Evolutionary conservation across 2,113 vertebrate species (phyloP), one percentile per base, ranked within the genome.

Genomic region (Dolichotis patagonum): DNA sequence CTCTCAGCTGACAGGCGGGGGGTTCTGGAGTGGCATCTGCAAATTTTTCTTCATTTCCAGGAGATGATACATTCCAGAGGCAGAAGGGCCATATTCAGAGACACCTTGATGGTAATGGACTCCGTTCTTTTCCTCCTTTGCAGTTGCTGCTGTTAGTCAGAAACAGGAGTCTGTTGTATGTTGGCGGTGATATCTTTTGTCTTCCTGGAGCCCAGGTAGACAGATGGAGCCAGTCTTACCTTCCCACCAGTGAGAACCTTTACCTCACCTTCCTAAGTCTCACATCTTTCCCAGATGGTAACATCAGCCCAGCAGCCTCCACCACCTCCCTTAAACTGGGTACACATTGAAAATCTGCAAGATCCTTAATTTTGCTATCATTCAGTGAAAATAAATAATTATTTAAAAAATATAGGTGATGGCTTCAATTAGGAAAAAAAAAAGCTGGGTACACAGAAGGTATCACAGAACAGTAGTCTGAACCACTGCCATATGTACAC

Each of bases 21-120:
- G 17, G 67, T 22, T 41, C n/a, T 26, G 92, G 49, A 46, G 20
- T 49, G 3, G 19, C 8, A 63, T 35, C 41, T 85, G 32, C 63
- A 85, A 88, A 49, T 62, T 54, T 41, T 62, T 73, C 87, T 95
- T 88, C 86, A 88, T 43, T 95, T 85, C 81, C 3, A 91, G 41
- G 10, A 88, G n/a, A 60, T 9, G 73, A 26, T 52, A 24, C 54
- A 54, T 65, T 54, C 38, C 0, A 4, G 77, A 78, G 14, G 43
- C 17, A 96, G 58, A 10, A 67, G 41, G 56, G 20, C 3, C n/a
- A 63, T 49, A 69, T 58, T 87, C 75, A 83, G 67, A 86, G 35
- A 5, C 63, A 13, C 12, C 30, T 91, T 56, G 11, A 49, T 85
- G 43, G 35, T 81, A 46, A 69, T 52, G 7, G 1, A 49, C 77